Evolutionary conservation across 1,140 invertebrate species (phyloP).

Genomic region (Leptinotarsa defecta): DNA sequence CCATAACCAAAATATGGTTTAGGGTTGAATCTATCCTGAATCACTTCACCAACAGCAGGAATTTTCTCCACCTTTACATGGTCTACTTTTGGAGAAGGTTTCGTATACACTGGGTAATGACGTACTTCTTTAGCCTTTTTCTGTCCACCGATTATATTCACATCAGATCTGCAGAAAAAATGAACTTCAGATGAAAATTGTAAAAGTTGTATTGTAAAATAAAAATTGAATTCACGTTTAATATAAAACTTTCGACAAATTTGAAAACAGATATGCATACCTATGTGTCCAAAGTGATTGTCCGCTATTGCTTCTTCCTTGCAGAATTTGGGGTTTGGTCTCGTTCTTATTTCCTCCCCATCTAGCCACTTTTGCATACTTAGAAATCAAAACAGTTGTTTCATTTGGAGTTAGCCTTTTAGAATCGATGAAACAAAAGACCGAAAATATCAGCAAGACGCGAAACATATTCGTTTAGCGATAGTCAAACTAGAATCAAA

Average conservation of each 20-base stretch:
- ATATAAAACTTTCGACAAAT: conserved; percentile 15
- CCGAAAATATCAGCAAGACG: conserved; percentile 25
- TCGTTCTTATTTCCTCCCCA: conserved; percentile 43
- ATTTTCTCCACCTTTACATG: conserved; percentile 38
- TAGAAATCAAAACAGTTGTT: conserved; percentile 39
- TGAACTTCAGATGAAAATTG: not conserved
- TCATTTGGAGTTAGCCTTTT: conserved; percentile 38
- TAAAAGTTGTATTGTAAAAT: conserved; percentile 18
- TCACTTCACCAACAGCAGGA: conserved; percentile 51
- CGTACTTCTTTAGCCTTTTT: conserved; percentile 35
- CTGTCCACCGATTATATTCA: conserved; percentile 39
- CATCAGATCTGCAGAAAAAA: conserved; percentile 41
- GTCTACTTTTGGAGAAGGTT: conserved; percentile 35
- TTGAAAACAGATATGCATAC: conserved; percentile 31
- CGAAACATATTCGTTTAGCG: conserved; percentile 15
- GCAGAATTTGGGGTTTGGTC: conserved; percentile 18
- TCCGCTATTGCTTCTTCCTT: conserved; percentile 44
- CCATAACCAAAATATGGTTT: conserved; percentile 48
- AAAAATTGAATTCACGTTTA: conserved; percentile 7
- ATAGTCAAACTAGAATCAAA: conserved; percentile 28
- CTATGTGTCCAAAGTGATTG: conserved; percentile 49
- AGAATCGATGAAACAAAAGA: conserved; percentile 18
- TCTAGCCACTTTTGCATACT: conserved; percentile 52
- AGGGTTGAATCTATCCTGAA: conserved; percentile 51
- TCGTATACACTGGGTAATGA: conserved; percentile 40